Conservation (phyloP, 1,140 invertebrate species). For the Planococcus citri region DNA sequence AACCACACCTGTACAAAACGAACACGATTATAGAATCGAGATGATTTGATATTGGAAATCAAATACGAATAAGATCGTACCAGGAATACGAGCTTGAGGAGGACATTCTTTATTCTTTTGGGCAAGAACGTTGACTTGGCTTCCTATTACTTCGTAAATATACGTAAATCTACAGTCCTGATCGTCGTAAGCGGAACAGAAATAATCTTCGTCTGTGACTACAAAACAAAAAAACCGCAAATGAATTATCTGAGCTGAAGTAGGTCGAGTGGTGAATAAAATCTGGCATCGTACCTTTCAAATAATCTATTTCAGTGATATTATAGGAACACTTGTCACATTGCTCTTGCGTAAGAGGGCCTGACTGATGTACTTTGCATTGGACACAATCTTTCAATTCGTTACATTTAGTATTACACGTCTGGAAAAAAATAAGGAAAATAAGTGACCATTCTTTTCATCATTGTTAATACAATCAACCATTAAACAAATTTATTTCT, state of each 20-base stretch:
- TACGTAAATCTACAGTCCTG: conserved; percentile 78
- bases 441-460: not conserved
- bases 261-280: not conserved
- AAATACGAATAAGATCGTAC: conserved; percentile 28
- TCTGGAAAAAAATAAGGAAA: conserved; percentile 38
- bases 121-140: conserved; percentile 44
- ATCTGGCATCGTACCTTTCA: conserved; percentile 33
- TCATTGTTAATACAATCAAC: too few species aligned
- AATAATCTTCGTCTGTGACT: conserved; percentile 59
- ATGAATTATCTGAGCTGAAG: conserved; percentile 2
- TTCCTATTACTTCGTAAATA: conserved; percentile 45
- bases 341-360: conserved; percentile 45
- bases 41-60: not conserved
- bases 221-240: conserved; percentile 31
- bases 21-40: conserved; percentile 20
- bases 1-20: conserved; percentile 55
- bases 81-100: conserved; percentile 44
- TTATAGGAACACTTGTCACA: conserved; percentile 36
- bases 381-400: conserved; percentile 89
- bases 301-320: conserved; percentile 45
- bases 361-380: conserved; percentile 74
- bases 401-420: conserved; percentile 73
- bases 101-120: conserved; percentile 69
- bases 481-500: not conserved
- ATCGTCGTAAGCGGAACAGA: conserved; percentile 68